These are phyloP conservation scores for Chamaea fasciata DNA, from an alignment of 2,113 vertebrate species.

Conservation along the genomic window DNA sequence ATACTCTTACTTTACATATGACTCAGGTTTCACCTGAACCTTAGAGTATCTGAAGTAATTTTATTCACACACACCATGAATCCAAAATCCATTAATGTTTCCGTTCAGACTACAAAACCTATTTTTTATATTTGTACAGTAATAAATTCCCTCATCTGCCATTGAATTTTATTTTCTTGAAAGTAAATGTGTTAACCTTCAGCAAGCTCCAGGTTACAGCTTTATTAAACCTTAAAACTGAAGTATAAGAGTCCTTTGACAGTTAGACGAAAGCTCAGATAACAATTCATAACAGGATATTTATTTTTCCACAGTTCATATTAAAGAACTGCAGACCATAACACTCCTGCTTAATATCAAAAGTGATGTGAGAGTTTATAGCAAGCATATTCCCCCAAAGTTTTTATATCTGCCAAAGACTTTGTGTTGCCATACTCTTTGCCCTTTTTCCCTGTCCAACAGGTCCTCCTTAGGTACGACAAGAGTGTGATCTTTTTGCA, in stretches of 20 bases:
- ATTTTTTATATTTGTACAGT: background rate
- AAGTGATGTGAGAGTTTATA: background rate
- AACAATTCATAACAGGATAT: background rate
- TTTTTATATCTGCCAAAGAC: background rate
- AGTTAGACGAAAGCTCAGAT: background rate
- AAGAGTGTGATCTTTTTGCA: background rate
- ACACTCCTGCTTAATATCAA: background rate
- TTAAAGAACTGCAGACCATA: background rate
- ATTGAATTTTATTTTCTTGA: background rate
- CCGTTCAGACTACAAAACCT: background rate
- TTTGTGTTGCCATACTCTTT: background rate
- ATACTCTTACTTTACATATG: background rate
- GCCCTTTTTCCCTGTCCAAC: background rate
- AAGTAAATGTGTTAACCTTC: background rate
- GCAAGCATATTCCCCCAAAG: background rate
- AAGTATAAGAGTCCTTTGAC: background rate
- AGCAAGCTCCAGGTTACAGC: background rate
- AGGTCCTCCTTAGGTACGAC: background rate
- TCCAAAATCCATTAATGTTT: background rate
- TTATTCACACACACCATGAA: background rate
- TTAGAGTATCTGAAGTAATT: background rate
- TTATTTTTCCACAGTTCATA: background rate
- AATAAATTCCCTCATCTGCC: background rate
- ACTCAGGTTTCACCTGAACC: background rate
- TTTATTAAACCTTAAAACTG: background rate